Evolutionary conservation across 2,113 vertebrate species (phyloP), one percentile per base, ranked within the genome.

Genomic region (Genyomyrus donnyi): DNA sequence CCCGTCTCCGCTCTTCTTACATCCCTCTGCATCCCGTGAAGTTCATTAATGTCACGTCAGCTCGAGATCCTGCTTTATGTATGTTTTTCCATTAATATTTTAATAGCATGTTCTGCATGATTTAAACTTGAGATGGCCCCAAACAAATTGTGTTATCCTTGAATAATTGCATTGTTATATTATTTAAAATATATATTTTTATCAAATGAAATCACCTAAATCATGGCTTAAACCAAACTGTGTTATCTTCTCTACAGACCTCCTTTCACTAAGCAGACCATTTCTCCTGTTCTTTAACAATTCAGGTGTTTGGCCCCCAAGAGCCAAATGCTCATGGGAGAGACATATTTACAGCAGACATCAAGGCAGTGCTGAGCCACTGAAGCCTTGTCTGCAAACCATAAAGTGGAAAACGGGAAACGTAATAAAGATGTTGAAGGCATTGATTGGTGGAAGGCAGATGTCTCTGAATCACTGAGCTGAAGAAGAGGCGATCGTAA

Each of bases 71-170:
- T 45, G 50, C 35, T 56, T 52, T 89, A 86, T 84, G 77, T 70
- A 50, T 86, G 58, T 88, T 89, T 90, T 90, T 88, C 70, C 13
- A 86, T 91, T 91, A 66, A 89, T 87, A 91, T 92, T 92, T 89
- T 90, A 90, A 92, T 89, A 84, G 87, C 66, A 90, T 87, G 50
- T 91, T 91, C 88, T 89, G 88, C 86, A 89, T 86, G 85, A 88
- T 66, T 90, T 83, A 62, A 90, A 83, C 24, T 58, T 42, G 85
- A 89, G 89, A 91, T 91, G 89, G 88, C 45, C 84, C 53, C 35
- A 77, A 89, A 90, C 88, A 90, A 91, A 91, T 89, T 35, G 9
- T 46, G 91, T 84, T 52, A 89, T 70, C 86, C 74, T 80, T 89
- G 58, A 49, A 88, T 91, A 92, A 90, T 89, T 89, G 62, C 19